Base-by-base conservation (phyloP, 2,797 vertebrate genomes). In the Platalea minor region DNA sequence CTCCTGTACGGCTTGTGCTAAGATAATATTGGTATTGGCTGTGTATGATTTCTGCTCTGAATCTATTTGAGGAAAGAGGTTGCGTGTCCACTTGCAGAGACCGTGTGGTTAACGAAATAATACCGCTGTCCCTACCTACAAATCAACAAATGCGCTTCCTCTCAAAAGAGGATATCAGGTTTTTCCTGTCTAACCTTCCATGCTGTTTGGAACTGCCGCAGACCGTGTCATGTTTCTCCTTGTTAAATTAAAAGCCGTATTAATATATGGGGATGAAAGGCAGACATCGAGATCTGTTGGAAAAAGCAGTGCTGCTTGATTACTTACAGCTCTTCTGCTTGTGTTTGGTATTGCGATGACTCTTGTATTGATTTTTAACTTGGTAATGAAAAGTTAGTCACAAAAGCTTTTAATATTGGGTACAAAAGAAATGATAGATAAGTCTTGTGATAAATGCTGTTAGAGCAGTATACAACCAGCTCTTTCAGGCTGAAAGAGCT, bases 141-240 rank as follows among this genome's bases (percentile, higher is more conserved):
- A 3, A 65, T 37, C 86, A 23, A 13, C 93, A 67, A n/a, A 48
- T 5, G 11, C 4, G 33, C 70, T 91, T 83, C 79, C 88, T 76
- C 77, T 70, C 70, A 6, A 0, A 37, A 61, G 74, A 61, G 86
- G 37, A 0, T n/a, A 11, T 91, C 91, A 92, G 85, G 91, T 94
- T 94, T 96, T 97, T 95, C 95, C 89, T 93, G 90, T 85, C 80
- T 9, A 39, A 60, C 80, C 88, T 93, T 84, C 5, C 2, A 0
- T 33, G 84, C 84, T 76, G 69, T 72, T 60, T 53, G 85, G 85
- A 75, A 3, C 87, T 26, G 45, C 79, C 85, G 86, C 91, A 31
- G 80, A 60, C 64, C 7, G 35, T 77, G 92, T 91, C 68, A 2
- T 72, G 75, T 89, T 92, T 33, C 94, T 91, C 86, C 81, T 53